Conservation (phyloP, 1,140 invertebrate species). For the Anoplophora glabripennis region DNA sequence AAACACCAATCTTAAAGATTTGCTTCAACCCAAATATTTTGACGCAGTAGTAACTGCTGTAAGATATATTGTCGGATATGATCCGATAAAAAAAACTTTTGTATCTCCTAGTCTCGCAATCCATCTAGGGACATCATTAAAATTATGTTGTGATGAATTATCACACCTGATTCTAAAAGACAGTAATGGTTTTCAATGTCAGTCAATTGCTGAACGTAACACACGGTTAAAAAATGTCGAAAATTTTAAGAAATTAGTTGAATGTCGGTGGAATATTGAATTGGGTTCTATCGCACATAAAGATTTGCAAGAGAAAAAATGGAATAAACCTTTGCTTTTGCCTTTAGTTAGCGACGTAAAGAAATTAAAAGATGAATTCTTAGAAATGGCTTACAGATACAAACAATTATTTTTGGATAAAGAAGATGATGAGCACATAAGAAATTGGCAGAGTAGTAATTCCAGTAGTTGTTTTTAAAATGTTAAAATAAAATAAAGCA, state of each 20-base stretch:
- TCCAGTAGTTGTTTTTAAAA: too few relatives aligned
- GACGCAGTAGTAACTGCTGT: slow-evolving; percentile 18
- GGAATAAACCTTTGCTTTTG: too few relatives aligned
- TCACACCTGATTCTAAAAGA: slow-evolving; percentile 23
- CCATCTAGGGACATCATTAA: slow-evolving; percentile 22
- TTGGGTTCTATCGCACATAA: too few relatives aligned
- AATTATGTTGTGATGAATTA: slow-evolving; percentile 23
- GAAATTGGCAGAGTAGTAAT: too few relatives aligned
- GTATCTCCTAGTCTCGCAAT: slow-evolving; percentile 24
- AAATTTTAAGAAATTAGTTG: slow-evolving; percentile 24
- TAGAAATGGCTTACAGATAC: too few relatives aligned
- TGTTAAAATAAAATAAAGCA: too few relatives aligned
- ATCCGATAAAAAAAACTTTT: slow-evolving; percentile 21
- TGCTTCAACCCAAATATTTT: slow-evolving; percentile 25
- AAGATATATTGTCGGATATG: slow-evolving; percentile 18
- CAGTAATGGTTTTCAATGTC: slow-evolving; percentile 22
- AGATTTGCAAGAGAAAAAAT: too few relatives aligned
- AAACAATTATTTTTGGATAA: too few relatives aligned
- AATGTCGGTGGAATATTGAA: slow-evolving; percentile 18
- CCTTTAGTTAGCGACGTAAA: too few relatives aligned
- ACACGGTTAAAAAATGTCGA: slow-evolving; percentile 21
- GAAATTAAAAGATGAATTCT: too few relatives aligned
- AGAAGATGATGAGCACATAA: too few relatives aligned
- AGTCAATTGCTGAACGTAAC: slow-evolving; percentile 11
- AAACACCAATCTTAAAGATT: slow-evolving; percentile 15